phyloP scores from a whole-genome alignment of 2,888 invertebrate species.

The Cataglyphis rosenhaueri region DNA sequence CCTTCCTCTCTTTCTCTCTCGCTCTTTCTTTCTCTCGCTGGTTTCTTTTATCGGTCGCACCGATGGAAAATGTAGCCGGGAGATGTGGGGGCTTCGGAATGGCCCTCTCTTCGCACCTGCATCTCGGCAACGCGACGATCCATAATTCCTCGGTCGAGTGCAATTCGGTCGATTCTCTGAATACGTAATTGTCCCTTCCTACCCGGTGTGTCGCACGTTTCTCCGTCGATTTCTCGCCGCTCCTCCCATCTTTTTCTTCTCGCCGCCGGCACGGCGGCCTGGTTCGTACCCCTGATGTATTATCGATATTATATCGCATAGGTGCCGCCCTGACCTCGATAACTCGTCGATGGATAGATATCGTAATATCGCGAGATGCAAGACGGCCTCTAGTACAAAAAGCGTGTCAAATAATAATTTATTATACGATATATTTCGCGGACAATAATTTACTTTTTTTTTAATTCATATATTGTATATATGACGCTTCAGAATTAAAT shows the following conservation, averaged over 20 bases:
- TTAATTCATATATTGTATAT: neutral
- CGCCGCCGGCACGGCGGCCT: neutral
- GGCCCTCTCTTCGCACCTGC: constrained; percentile 69
- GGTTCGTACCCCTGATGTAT: constrained; percentile 47
- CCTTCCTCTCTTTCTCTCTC: neutral
- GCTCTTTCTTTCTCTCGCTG: neutral
- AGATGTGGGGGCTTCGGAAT: constrained; percentile 34
- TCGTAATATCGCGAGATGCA: constrained; percentile 23
- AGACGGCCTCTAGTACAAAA: constrained; percentile 29
- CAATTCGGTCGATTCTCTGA: constrained; percentile 74
- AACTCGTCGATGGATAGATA: constrained; percentile 41
- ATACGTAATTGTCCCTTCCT: constrained; percentile 73
- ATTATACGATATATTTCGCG: neutral
- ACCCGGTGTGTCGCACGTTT: constrained; percentile 57
- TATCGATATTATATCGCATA: constrained; percentile 63
- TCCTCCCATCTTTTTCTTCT: neutral
- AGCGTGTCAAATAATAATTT: constrained; percentile 20
- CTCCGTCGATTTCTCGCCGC: constrained; percentile 16
- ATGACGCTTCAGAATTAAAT: neutral
- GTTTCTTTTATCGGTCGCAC: constrained; percentile 43
- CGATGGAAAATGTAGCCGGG: constrained; percentile 68
- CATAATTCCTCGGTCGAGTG: constrained; percentile 70
- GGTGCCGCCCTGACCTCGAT: constrained; percentile 30
- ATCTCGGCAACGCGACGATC: constrained; percentile 69
- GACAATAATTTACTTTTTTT: neutral